phyloP scores from a whole-genome alignment of 2,113 vertebrate species.

The Pelecanus crispus region DNA sequence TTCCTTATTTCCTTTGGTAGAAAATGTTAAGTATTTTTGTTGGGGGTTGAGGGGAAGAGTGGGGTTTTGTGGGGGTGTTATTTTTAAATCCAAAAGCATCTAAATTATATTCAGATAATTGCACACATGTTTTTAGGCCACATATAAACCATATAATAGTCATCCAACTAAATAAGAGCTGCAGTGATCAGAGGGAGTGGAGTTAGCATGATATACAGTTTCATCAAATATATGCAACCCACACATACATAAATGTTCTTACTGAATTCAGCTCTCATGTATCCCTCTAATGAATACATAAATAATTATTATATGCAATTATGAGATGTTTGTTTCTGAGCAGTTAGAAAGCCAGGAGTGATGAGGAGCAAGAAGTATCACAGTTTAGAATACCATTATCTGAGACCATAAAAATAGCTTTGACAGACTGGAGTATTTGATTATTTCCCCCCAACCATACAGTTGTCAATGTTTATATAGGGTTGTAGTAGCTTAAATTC shows the following conservation, averaged over 20 bases:
- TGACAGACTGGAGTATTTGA: not conserved
- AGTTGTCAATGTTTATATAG: not conserved
- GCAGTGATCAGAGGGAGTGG: not conserved
- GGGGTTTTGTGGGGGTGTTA: not conserved
- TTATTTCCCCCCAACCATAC: not conserved
- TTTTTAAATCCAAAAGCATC: not conserved
- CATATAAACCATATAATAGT: not conserved
- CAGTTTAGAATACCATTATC: not conserved
- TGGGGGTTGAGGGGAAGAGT: accelerated
- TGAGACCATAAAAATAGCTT: not conserved
- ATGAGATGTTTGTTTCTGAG: not conserved
- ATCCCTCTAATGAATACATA: not conserved
- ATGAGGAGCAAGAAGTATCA: not conserved
- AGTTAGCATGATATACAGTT: not conserved
- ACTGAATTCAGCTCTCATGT: not conserved
- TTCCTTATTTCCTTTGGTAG: not conserved
- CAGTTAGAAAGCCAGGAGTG: not conserved
- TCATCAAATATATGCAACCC: not conserved
- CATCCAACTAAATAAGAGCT: not conserved
- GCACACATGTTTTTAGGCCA: not conserved
- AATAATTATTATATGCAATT: not conserved
- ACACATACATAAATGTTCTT: not conserved
- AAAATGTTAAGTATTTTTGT: not conserved
- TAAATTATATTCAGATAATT: not conserved
- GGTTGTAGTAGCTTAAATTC: not conserved